Conservation (phyloP, 1,140 invertebrate genomes). For the Zaprionus nigranus region DNA sequence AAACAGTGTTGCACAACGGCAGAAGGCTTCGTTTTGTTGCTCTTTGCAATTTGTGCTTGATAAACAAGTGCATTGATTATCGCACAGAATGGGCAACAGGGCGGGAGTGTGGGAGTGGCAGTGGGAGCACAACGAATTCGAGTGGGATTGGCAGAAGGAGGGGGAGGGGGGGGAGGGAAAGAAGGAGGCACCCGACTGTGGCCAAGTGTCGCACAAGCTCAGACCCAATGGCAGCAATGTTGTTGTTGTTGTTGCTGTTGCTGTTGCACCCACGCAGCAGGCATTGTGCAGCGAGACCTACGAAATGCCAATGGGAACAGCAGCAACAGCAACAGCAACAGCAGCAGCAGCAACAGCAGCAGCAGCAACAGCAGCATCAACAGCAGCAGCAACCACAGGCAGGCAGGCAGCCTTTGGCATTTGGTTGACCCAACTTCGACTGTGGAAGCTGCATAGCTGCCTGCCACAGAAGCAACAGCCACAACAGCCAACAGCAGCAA, state of each 20-base stretch:
- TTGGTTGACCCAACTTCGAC: constrained; percentile 59
- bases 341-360: constrained; percentile 21
- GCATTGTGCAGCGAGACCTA: constrained; percentile 25
- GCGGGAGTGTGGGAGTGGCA: neutral
- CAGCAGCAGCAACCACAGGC: constrained; percentile 33
- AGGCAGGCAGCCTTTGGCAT: constrained; percentile 63
- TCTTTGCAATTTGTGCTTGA: constrained; percentile 30
- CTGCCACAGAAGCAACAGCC: constrained; percentile 45
- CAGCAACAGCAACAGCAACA: constrained; percentile 19
- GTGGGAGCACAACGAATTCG: neutral
- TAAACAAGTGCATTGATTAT: constrained; percentile 47
- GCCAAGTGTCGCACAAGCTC: constrained; percentile 32
- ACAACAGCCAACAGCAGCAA: constrained; percentile 27
- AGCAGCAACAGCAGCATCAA: constrained; percentile 27
- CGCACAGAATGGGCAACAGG: constrained; percentile 1
- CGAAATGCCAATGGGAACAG: constrained; percentile 41
- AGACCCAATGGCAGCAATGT: constrained; percentile 19
- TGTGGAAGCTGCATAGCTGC: constrained; percentile 44
- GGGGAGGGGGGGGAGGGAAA: no score
- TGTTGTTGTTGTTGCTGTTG: constrained; percentile 17
- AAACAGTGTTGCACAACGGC: constrained; percentile 13
- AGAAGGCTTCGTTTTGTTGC: neutral
- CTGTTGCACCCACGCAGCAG: constrained; percentile 49
- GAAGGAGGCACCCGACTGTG: neutral
- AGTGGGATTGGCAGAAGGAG: neutral